phyloP scores from a whole-genome alignment of 2,888 invertebrate genomes.

The Hipparchia sbordonii region DNA sequence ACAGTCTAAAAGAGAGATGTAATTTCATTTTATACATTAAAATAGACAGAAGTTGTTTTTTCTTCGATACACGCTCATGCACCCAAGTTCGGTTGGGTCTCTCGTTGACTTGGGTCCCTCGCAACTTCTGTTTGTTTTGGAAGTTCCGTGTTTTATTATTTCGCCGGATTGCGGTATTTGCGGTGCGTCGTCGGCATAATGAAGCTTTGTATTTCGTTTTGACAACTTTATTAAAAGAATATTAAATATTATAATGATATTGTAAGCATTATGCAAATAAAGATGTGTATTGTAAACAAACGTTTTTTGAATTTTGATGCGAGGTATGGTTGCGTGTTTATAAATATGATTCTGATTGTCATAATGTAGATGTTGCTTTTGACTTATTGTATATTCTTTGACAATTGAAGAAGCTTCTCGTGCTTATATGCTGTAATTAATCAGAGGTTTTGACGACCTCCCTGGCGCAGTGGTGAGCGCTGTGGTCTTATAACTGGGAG shows the following conservation, averaged over 20 bases:
- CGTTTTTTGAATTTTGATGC: constrained; percentile 3
- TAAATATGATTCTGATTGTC: not conserved
- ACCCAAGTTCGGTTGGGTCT: not conserved
- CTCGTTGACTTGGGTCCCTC: not conserved
- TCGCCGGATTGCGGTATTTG: not conserved
- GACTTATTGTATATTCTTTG: too few species aligned
- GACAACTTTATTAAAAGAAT: constrained; percentile 6
- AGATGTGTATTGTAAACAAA: not conserved
- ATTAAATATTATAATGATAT: not conserved
- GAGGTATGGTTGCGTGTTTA: not conserved
- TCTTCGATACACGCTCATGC: not conserved
- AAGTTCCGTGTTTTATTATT: not conserved
- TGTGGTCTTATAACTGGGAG: too few species aligned
- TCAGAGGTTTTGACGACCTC: too few species aligned
- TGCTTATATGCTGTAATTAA: too few species aligned
- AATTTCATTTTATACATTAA: too few species aligned
- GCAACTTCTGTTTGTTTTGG: not conserved
- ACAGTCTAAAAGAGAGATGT: too few species aligned
- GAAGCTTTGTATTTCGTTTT: constrained; percentile 1
- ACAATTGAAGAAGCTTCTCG: too few species aligned
- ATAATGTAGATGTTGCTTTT: not conserved
- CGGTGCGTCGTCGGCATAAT: not conserved
- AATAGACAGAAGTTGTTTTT: too few species aligned
- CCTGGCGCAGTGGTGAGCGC: too few species aligned
- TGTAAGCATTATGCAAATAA: not conserved